Evolutionary conservation across 2,888 invertebrate genomes (phyloP).

Genomic region (Choristoneura rosaceana): DNA sequence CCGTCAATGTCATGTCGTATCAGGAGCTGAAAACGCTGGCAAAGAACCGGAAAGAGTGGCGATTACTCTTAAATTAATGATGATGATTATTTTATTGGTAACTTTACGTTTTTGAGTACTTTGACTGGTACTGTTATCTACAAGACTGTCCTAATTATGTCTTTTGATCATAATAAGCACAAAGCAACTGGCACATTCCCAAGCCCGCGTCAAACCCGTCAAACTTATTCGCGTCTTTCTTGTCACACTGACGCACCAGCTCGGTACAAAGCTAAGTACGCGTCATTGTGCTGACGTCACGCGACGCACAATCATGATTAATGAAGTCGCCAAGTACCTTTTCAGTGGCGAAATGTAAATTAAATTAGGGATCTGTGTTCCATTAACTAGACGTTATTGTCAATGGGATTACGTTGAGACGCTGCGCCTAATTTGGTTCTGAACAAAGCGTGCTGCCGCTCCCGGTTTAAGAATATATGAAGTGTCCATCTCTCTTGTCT

Average conservation of each 20-base stretch:
- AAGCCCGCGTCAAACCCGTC: not conserved
- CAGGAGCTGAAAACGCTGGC: no score
- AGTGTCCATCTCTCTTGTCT: no score
- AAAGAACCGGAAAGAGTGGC: no score
- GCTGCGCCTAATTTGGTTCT: not conserved
- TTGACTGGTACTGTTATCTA: no score
- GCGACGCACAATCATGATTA: slow-evolving; percentile 17
- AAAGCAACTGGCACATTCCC: not conserved
- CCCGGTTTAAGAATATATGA: no score
- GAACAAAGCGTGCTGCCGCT: not conserved
- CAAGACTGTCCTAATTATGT: no score
- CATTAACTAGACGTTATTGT: slow-evolving; percentile 9
- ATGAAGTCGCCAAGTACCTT: slow-evolving; percentile 12
- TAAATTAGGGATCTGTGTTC: slow-evolving; percentile 9
- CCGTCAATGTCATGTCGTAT: no score
- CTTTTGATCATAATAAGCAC: no score
- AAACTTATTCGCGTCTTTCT: not conserved
- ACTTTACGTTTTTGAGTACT: no score
- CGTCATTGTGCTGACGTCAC: slow-evolving; percentile 23
- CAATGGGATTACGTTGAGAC: not conserved
- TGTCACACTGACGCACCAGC: slow-evolving; percentile 6
- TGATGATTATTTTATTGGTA: no score
- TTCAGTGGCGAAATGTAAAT: slow-evolving; percentile 3
- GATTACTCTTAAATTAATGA: no score
- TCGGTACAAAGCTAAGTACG: slow-evolving; percentile 9